These are phyloP conservation scores for Aricia agestis DNA, from an alignment of 1,140 invertebrate genomes.

Conservation along the genomic window DNA sequence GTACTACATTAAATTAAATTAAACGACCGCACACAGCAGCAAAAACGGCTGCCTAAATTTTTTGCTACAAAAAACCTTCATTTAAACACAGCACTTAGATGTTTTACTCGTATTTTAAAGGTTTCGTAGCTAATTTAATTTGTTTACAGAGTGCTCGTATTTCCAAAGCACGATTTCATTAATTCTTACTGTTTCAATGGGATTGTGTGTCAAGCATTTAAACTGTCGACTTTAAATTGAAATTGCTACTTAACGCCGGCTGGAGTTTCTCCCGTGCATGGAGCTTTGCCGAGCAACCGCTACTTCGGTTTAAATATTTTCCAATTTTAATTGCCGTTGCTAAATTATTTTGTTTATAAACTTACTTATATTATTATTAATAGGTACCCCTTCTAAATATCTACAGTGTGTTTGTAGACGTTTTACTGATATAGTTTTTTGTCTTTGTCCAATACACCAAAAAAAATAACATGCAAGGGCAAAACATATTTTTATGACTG, in stretches of 20 bases:
- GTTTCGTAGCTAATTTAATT: constrained; percentile 1
- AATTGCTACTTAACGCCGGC: constrained; percentile 9
- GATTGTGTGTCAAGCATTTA: constrained; percentile 10
- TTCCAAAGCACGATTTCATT: constrained; percentile 2
- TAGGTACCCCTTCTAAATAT: no score
- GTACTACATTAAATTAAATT: not conserved
- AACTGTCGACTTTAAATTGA: constrained; percentile 16
- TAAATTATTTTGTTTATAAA: not conserved
- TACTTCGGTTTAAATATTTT: not conserved
- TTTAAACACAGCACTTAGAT: constrained; percentile 1
- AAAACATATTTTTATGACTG: no score
- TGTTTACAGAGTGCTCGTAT: constrained; percentile 5
- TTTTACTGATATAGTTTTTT: no score
- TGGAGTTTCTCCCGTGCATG: constrained; percentile 5
- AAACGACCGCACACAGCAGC: not conserved
- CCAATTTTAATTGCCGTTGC: not conserved
- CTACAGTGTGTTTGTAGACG: no score
- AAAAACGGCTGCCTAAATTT: not conserved
- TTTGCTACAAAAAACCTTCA: not conserved
- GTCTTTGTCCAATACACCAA: no score
- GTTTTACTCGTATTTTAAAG: constrained; percentile 3
- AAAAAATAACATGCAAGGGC: no score
- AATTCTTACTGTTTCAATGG: constrained; percentile 12
- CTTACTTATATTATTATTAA: not conserved
- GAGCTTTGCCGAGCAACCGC: not conserved